Conservation (phyloP, 2,888 invertebrate species). For the Luperina nickerlii region DNA sequence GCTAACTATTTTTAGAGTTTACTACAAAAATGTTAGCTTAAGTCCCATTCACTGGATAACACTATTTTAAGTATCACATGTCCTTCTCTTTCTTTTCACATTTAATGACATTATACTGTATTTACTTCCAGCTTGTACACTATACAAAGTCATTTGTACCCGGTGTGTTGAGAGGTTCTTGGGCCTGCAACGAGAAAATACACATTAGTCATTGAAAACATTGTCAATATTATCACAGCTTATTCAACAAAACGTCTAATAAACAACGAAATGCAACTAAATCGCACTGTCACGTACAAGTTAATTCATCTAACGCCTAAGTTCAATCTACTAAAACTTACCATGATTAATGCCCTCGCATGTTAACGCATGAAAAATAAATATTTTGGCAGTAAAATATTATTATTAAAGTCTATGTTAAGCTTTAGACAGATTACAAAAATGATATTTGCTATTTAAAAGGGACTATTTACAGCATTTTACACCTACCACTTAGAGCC, state of each 20-base stretch:
- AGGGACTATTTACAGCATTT: constrained; percentile 87
- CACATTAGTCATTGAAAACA: constrained; percentile 50
- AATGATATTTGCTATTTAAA: constrained; percentile 77
- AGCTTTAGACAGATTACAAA: constrained; percentile 79
- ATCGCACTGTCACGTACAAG: constrained; percentile 52
- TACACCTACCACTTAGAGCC: constrained; percentile 84
- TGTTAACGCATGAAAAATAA: constrained; percentile 88
- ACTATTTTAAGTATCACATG: constrained; percentile 86
- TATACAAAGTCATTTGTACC: constrained; percentile 95
- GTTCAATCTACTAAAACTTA: constrained; percentile 78
- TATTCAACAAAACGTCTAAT: constrained; percentile 37
- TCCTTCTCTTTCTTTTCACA: constrained; percentile 89
- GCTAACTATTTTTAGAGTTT: constrained; percentile 80
- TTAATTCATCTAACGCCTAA: constrained; percentile 52
- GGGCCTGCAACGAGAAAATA: constrained; percentile 92
- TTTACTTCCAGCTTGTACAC: constrained; percentile 87
- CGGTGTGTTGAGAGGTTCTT: constrained; percentile 95
- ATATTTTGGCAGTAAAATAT: constrained; percentile 81
- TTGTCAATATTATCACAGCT: constrained; percentile 17
- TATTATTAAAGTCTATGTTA: constrained; percentile 73
- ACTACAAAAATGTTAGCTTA: constrained; percentile 82
- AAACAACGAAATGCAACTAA: constrained; percentile 55
- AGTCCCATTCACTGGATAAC: constrained; percentile 86
- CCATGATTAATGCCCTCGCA: constrained; percentile 85
- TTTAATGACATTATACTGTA: constrained; percentile 87